Evolutionary conservation across 2,797 vertebrate genomes (phyloP).

Genomic region (Galagoides demidoff): DNA sequence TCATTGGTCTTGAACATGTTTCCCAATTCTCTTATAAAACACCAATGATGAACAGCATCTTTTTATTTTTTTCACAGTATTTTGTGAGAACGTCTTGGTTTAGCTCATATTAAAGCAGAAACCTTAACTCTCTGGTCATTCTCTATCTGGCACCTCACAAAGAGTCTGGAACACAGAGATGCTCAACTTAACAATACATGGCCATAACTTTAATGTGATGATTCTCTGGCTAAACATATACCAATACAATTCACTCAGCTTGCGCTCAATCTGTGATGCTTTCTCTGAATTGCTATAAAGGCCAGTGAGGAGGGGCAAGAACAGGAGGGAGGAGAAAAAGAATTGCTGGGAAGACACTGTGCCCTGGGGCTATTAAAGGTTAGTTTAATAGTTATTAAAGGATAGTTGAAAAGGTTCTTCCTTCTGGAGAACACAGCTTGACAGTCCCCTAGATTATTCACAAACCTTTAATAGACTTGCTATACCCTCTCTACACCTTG

Average conservation of each 20-base stretch:
- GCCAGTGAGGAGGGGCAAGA: neutral
- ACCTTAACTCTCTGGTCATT: neutral
- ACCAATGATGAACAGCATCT: neutral
- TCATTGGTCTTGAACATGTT: neutral
- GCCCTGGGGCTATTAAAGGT: neutral
- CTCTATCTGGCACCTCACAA: neutral
- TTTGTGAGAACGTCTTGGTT: neutral
- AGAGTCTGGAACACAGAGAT: neutral
- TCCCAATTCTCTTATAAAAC: neutral
- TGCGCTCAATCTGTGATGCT: neutral
- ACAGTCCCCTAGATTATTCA: constrained; percentile 65
- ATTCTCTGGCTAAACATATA: constrained; percentile 42
- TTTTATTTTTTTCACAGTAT: neutral
- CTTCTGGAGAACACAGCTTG: constrained; percentile 46
- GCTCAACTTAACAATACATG: neutral
- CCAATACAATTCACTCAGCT: neutral
- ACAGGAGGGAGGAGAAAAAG: neutral
- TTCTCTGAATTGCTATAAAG: neutral
- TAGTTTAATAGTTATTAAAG: constrained; percentile 35
- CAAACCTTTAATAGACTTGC: constrained; percentile 71
- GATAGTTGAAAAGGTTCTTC: constrained; percentile 56
- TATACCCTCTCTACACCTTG: constrained; percentile 61
- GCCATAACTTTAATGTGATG: neutral
- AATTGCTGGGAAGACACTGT: neutral
- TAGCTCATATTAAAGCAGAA: neutral